Evolutionary conservation across 2,888 invertebrate species (phyloP), one percentile per base, ranked within the genome.

Genomic region (Ennomos erosarius): DNA sequence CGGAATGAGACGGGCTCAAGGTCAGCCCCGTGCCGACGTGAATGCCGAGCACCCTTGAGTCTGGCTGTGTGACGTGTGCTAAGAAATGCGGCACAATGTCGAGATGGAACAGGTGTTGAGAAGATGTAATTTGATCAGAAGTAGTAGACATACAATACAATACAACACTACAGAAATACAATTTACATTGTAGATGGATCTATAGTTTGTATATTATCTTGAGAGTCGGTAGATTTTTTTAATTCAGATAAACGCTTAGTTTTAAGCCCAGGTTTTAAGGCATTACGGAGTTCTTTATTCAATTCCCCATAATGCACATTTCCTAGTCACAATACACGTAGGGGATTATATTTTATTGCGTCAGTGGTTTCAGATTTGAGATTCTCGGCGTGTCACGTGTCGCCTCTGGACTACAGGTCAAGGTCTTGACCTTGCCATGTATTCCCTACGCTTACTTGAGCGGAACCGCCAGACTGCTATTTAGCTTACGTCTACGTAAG

Each of bases 1-100:
- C 45, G 45, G 12, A 45, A 48, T 48, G 39, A 48, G 48, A 38
- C 39, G 9, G 34, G 34, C 34, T 35, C 49, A 50, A 50, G 39
- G 49, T 50, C 40, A 35, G 10, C 26, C 6, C 26, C 1, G 34
- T 26, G 26, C 11, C 10, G 10, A 42, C 35, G 10, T 12, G 40
- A 33, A 39, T 33, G 33, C 39, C 48, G 13, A 40, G 49, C 12
- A 34, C 49, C 39, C 39, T 39, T 42, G 35, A 13, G 40, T 11
- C 26, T 26, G n/a, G 34, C 10, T 9, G 40, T 26, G 5, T 26
- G 34, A 13, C 49, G 12, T 40, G 35, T 50, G 40, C 40, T 50
- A 40, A 34, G 13, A 40, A 13, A 50, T 40, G 13, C 9, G 26
- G 40, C 40, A 9, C 34, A 35, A 10, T n/a, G 11, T 12, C 12